Evolutionary conservation across 2,888 invertebrate genomes (phyloP).

Genomic region (Sinhomidia bicolor): DNA sequence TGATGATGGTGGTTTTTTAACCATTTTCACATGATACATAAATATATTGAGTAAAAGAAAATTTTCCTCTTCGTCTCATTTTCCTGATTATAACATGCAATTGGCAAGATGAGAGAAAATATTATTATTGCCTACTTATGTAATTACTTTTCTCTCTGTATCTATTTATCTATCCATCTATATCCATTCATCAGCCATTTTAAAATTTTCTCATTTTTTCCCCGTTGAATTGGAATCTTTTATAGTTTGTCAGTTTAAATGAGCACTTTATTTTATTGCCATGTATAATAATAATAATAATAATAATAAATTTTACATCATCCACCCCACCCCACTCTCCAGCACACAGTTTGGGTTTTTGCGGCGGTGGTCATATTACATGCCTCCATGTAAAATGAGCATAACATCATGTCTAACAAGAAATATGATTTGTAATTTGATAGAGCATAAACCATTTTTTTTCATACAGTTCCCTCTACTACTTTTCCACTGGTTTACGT

Average conservation of each 20-base stretch:
- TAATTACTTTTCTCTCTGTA: background rate
- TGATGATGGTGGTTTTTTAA: background rate
- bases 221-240: background rate
- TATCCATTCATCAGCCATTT: slow-evolving; percentile 6
- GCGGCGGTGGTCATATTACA: background rate
- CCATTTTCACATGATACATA: background rate
- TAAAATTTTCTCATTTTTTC: background rate
- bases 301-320: no score
- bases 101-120: background rate
- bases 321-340: no score
- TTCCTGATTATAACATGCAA: background rate
- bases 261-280: background rate
- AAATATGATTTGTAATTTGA: slow-evolving; percentile 54
- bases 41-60: background rate
- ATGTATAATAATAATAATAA: no score
- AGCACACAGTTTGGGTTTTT: background rate
- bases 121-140: background rate
- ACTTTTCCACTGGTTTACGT: background rate
- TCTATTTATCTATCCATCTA: no score
- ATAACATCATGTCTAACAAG: slow-evolving; percentile 37
- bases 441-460: background rate
- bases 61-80: background rate
- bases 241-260: slow-evolving; percentile 1
- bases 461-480: background rate
- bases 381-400: slow-evolving; percentile 39